Conservation (phyloP, 2,888 invertebrate genomes). For the Cryptocheilus praepositus region DNA sequence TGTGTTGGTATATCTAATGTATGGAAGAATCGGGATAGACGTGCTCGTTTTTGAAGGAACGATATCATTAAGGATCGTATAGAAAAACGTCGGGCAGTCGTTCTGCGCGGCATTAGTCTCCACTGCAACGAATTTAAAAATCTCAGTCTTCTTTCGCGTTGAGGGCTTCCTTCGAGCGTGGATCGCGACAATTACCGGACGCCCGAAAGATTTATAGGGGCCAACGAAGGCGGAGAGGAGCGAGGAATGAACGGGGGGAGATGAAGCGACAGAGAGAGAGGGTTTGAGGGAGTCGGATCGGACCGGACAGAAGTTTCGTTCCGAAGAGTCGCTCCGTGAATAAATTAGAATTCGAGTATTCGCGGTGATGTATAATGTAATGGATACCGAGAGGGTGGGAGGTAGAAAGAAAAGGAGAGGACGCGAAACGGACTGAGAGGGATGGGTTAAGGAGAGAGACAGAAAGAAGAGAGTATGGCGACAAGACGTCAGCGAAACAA, state of each 20-base stretch:
- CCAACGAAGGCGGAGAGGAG: conserved; percentile 37
- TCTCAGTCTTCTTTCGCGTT: conserved; percentile 32
- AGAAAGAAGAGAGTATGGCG: conserved; percentile 23
- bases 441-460: conserved; percentile 8
- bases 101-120: background rate
- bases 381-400: conserved; percentile 57
- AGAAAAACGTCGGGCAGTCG: background rate
- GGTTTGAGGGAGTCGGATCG: conserved; percentile 35
- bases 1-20: background rate
- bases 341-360: conserved; percentile 73
- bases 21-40: background rate
- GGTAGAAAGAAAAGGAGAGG: conserved; percentile 21
- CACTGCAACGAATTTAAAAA: conserved; percentile 28
- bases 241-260: conserved; percentile 39
- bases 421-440: conserved; percentile 4
- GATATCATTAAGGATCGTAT: background rate
- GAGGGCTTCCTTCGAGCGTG: conserved; percentile 35
- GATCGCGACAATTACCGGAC: conserved; percentile 65
- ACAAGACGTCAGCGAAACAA: conserved; percentile 53
- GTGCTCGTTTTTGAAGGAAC: conserved; percentile 5
- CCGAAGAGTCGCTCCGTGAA: conserved; percentile 63
- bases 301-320: conserved; percentile 53
- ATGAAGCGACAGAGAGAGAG: conserved; percentile 34
- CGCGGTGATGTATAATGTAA: conserved; percentile 73
- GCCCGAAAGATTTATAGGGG: conserved; percentile 64